Percentiles rank a stretch among this genome's conserved stretches.
Evolutionary conservation across 1,140 invertebrate genomes (phyloP).

Genomic region (Drosophila asahinai): DNA sequence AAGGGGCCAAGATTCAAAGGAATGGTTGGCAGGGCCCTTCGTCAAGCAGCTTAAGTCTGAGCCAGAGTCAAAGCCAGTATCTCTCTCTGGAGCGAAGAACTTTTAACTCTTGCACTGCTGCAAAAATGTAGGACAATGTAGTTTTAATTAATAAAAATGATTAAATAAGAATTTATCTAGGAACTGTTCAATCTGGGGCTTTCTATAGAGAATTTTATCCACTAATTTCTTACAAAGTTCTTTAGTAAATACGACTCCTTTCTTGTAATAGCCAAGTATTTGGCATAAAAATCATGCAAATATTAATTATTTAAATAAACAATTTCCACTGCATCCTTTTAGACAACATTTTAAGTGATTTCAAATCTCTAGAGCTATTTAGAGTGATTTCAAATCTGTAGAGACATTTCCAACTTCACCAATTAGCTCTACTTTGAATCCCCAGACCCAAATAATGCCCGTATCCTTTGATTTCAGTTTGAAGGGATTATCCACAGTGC

Average conservation of each 20-base stretch:
- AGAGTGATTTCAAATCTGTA: neutral
- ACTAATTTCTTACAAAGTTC: too few species aligned
- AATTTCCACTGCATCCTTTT: neutral
- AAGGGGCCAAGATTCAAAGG: conserved; percentile 8
- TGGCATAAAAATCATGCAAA: neutral
- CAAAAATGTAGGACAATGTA: neutral
- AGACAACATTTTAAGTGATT: neutral
- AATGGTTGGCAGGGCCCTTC: neutral
- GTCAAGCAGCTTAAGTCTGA: conserved; percentile 21
- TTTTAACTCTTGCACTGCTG: neutral
- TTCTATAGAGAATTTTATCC: neutral
- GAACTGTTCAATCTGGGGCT: too few species aligned
- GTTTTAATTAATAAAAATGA: neutral
- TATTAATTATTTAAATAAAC: neutral
- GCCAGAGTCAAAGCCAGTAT: neutral
- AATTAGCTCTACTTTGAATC: conserved; percentile 1
- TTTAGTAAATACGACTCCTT: neutral
- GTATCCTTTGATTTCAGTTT: conserved; percentile 2
- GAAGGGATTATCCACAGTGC: conserved; percentile 12
- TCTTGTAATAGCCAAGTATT: too few species aligned
- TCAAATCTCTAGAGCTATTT: neutral
- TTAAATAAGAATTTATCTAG: too few species aligned
- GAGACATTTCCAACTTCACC: neutral
- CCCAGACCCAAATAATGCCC: neutral
- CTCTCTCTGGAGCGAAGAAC: neutral